These are phyloP conservation scores for Drosophila dives DNA, from an alignment of 2,888 invertebrate genomes.

Conservation along the genomic window DNA sequence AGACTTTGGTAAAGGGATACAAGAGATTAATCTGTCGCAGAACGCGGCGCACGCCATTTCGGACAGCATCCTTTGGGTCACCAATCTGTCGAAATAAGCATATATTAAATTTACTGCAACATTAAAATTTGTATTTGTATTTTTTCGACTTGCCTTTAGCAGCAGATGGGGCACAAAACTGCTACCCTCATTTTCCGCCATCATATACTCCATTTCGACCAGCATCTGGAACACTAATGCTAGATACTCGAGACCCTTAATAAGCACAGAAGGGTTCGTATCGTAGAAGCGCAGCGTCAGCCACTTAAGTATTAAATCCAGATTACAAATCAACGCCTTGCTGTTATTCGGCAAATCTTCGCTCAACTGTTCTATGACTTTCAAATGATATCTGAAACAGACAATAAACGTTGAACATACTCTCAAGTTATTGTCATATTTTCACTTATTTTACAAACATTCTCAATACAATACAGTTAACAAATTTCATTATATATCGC, in stretches of 20 bases:
- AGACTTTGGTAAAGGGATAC: conserved; percentile 95
- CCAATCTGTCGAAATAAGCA: conserved; percentile 88
- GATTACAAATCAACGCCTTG: conserved; percentile 93
- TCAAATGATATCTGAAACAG: conserved; percentile 93
- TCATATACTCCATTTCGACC: conserved; percentile 92
- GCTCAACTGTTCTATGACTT: conserved; percentile 95
- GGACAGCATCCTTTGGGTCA: conserved; percentile 97
- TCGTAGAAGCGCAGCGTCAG: conserved; percentile 98
- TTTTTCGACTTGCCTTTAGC: conserved; percentile 88
- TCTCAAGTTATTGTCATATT: neutral
- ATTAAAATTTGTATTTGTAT: neutral
- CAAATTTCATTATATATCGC: neutral
- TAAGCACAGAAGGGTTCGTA: conserved; percentile 98
- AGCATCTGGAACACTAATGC: conserved; percentile 92
- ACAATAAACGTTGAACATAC: neutral
- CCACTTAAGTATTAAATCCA: conserved; percentile 98
- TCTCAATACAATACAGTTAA: neutral
- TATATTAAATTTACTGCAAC: neutral
- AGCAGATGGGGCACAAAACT: conserved; percentile 98
- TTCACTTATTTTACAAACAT: neutral
- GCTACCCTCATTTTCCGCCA: conserved; percentile 95
- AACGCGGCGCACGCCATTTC: conserved; percentile 94
- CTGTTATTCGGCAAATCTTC: conserved; percentile 93
- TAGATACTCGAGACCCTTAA: conserved; percentile 97
- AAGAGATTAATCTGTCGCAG: conserved; percentile 94